Evolutionary conservation across 1,140 invertebrate species (phyloP).

Genomic region (Aphidius gifuensis): DNA sequence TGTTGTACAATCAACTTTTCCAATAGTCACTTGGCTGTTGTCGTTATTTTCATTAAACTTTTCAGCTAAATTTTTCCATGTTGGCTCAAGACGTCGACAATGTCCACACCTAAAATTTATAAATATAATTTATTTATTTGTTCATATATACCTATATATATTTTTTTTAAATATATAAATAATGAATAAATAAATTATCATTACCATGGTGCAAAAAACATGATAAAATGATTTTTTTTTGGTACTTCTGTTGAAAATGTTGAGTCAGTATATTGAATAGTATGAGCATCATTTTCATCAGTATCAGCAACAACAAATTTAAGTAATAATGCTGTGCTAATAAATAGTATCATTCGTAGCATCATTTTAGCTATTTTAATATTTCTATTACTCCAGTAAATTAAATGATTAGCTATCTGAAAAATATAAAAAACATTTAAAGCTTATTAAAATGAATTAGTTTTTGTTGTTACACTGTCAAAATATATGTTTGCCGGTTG

Average conservation of each 20-base stretch:
- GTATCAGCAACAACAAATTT: background rate
- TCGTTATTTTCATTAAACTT: constrained; percentile 64
- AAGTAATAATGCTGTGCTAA: no score
- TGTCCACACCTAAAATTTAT: constrained; percentile 66
- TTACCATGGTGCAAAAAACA: constrained; percentile 78
- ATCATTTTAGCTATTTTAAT: no score
- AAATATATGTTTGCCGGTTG: no score
- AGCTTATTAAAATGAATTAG: no score
- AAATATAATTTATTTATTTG: background rate
- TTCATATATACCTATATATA: no score
- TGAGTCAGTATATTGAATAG: constrained; percentile 48
- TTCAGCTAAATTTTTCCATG: constrained; percentile 71
- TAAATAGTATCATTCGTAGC: no score
- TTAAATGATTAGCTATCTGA: no score
- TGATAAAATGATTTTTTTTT: constrained; percentile 70
- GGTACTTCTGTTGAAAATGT: constrained; percentile 60
- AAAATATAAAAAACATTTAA: no score
- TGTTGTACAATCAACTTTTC: constrained; percentile 75
- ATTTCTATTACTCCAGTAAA: no score
- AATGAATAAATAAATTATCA: constrained; percentile 22
- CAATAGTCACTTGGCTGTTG: constrained; percentile 61
- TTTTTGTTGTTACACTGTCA: no score
- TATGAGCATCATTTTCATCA: constrained; percentile 41
- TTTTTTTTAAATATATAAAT: background rate
- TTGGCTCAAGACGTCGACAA: constrained; percentile 66